Conservation (phyloP, 2,113 vertebrate genomes). For the Myanophis thanlyinensis region DNA sequence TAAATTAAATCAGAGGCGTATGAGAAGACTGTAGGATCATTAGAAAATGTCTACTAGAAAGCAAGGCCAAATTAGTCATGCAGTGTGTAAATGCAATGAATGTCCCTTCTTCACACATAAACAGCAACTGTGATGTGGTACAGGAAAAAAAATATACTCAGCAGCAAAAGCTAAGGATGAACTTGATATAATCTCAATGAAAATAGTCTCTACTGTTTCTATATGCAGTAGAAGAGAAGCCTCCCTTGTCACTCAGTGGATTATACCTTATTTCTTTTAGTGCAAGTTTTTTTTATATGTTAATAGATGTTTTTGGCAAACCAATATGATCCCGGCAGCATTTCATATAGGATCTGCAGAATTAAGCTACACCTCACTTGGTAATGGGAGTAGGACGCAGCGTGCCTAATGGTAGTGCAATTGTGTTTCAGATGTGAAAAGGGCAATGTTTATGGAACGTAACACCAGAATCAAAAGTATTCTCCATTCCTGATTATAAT, state of each 20-base stretch:
- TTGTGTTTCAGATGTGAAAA: slow-evolving; percentile 28
- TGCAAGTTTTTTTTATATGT: background rate
- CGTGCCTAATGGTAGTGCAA: background rate
- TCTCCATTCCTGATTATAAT: slow-evolving; percentile 4
- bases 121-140: background rate
- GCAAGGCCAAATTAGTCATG: background rate
- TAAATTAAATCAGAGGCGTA: background rate
- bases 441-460: slow-evolving; percentile 21
- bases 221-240: background rate
- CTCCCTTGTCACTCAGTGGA: background rate
- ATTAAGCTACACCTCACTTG: slow-evolving; percentile 14
- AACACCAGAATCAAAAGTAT: slow-evolving; percentile 29
- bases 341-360: slow-evolving; percentile 6
- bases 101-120: background rate
- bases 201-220: background rate
- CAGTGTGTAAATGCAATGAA: background rate
- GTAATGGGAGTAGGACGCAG: background rate
- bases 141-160: background rate
- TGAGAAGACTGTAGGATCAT: background rate
- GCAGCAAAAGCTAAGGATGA: background rate
- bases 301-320: background rate
- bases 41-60: background rate
- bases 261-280: background rate
- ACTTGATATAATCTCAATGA: background rate
- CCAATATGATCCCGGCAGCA: background rate